Evolutionary conservation across 2,888 invertebrate genomes (phyloP).

Genomic region (Limnephilus lunatus): DNA sequence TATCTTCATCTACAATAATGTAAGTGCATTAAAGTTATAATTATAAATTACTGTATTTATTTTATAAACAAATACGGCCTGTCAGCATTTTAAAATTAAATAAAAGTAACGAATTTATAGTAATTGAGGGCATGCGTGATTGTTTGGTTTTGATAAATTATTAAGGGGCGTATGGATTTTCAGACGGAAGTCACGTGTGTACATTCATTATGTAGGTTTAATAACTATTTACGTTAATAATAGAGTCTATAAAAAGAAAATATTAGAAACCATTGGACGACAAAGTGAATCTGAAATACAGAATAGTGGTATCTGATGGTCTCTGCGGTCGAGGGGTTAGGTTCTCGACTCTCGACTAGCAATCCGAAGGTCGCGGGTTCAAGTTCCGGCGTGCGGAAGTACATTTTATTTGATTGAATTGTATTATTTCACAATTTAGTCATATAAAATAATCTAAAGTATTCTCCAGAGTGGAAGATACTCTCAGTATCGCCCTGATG

Average conservation of each 20-base stretch:
- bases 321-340: no score
- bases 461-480: no score
- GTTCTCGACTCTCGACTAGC: no score
- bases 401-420: no score
- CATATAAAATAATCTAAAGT: no score
- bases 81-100: background rate
- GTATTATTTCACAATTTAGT: no score
- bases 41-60: background rate
- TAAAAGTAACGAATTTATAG: background rate
- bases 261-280: background rate
- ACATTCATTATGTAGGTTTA: no score
- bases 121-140: background rate
- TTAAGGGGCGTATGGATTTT: background rate
- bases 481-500: no score
- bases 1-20: background rate
- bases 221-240: no score
- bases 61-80: background rate
- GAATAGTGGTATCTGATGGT: no score
- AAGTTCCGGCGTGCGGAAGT: no score
- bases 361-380: no score
- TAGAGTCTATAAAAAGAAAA: background rate
- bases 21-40: background rate
- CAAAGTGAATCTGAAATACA: background rate
- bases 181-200: background rate
- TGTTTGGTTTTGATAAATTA: background rate